These are phyloP conservation scores for Acanthococcus lagerstroemiae DNA, from an alignment of 2,888 invertebrate species.

Conservation along the genomic window DNA sequence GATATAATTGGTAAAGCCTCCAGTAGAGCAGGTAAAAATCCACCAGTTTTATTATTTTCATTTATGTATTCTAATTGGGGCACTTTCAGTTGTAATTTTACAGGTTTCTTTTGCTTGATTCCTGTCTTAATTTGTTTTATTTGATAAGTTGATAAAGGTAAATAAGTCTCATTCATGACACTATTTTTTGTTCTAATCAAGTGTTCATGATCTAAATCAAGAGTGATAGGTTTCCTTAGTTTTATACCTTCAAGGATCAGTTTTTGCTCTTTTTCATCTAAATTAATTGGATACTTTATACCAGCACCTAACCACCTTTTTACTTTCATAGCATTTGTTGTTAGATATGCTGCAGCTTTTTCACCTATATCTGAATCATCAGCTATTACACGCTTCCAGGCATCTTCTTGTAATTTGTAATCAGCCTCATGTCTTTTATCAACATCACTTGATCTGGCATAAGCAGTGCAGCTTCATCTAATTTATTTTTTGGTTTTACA, in stretches of 20 bases:
- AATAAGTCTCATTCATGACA: not conserved
- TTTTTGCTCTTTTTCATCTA: constrained; percentile 3
- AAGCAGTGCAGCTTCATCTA: constrained; percentile 6
- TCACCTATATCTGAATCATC: constrained; percentile 26
- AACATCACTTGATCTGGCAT: constrained; percentile 13
- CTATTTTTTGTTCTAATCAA: not conserved
- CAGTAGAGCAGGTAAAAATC: constrained; percentile 2
- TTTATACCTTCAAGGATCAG: constrained; percentile 2
- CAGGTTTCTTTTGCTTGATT: not conserved
- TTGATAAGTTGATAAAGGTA: constrained; percentile 8
- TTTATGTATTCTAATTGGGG: not conserved
- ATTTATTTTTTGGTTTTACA: constrained; percentile 3
- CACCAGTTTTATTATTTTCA: not conserved
- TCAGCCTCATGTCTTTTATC: constrained; percentile 25
- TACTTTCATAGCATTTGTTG: constrained; percentile 27
- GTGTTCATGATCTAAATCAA: not conserved
- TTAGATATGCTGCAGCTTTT: constrained; percentile 10
- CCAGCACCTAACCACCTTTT: constrained; percentile 24
- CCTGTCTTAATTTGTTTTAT: not conserved
- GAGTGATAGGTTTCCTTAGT: not conserved
- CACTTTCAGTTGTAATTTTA: not conserved
- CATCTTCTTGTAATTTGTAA: constrained; percentile 7
- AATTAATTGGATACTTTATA: not conserved
- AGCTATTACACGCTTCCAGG: constrained; percentile 32
- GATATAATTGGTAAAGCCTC: not conserved